Evolutionary conservation across 2,113 vertebrate genomes (phyloP).

Genomic region (Phyllostomus discolor): DNA sequence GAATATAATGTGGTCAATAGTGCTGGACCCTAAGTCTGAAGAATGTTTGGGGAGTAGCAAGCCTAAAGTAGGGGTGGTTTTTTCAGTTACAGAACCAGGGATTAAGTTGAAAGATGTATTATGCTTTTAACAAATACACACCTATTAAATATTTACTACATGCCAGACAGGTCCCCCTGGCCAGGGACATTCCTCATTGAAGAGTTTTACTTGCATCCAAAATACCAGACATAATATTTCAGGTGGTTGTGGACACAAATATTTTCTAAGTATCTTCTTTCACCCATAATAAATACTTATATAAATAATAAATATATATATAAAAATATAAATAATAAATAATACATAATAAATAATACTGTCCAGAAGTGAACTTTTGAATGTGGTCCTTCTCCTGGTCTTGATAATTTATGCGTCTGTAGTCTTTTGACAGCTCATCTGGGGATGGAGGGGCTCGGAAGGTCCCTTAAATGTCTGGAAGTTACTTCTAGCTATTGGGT

Average conservation of each 20-base stretch:
- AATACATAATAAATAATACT: no score
- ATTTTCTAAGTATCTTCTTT: background rate
- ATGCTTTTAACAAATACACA: background rate
- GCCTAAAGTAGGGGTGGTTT: background rate
- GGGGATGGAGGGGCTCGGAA: background rate
- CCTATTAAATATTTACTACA: background rate
- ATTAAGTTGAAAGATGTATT: slow-evolving; percentile 6
- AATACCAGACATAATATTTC: background rate
- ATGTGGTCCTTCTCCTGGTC: background rate
- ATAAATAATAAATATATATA: no score
- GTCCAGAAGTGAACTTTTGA: background rate
- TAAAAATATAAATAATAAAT: no score
- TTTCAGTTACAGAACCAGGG: background rate
- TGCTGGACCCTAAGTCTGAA: slow-evolving; percentile 22
- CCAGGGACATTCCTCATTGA: background rate
- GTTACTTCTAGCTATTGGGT: background rate
- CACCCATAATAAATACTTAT: background rate
- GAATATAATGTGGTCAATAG: background rate
- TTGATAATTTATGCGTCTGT: background rate
- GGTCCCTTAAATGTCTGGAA: background rate
- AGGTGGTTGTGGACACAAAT: background rate
- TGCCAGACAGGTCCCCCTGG: background rate
- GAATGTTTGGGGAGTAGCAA: background rate
- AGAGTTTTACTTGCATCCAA: background rate
- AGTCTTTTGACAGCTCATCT: background rate